Base-by-base conservation (phyloP, 2,888 invertebrate species). In the Anthrax anthrax region DNA sequence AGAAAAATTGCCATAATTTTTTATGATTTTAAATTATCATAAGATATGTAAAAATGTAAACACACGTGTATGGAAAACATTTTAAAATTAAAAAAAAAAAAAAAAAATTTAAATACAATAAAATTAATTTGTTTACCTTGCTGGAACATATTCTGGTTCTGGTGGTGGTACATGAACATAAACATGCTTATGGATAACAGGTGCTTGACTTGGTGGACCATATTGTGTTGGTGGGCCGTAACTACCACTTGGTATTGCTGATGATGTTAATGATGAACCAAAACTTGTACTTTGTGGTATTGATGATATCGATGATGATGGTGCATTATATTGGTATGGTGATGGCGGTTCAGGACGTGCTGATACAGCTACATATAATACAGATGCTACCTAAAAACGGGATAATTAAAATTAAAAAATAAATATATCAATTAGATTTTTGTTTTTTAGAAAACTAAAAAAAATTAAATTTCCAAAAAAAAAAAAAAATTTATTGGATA, bases 111-210 rank as follows among this genome's bases (percentile, higher is more conserved):
- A n/a, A n/a, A n/a, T n/a, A n/a, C n/a, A n/a, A n/a, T n/a, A n/a
- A n/a, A n/a, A n/a, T n/a, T n/a, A n/a, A n/a, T n/a, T n/a, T n/a
- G n/a, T n/a, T 62, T 63, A 77, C 61, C 75, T 80, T 18, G 83
- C 78, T 18, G 78, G 75, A 36, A 77, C 78, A 60, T 80, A 75
- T 59, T 87, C 87, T 29, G 81, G 82, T 66, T 89, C 88, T 58
- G 88, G 87, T 47, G 88, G 89, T 42, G 89, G 88, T 17, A 89
- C 87, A 66, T 89, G 89, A 17, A 90, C 88, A 70, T 89, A 90
- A 14, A 90, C 88, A 63, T 89, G 89, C 63, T 90, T 90, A 69
- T 89, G 89, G 44, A 89, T 78, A 37, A 85, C 81, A 46, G 86
- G 83, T 49, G 79, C 79, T 58, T 79, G 81, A 51, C 74, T 72